Percentiles rank a stretch among this genome's conserved stretches.
These are phyloP conservation scores for Hemistola chrysoprasaria DNA, from an alignment of 2,888 invertebrate species.

Conservation along the genomic window DNA sequence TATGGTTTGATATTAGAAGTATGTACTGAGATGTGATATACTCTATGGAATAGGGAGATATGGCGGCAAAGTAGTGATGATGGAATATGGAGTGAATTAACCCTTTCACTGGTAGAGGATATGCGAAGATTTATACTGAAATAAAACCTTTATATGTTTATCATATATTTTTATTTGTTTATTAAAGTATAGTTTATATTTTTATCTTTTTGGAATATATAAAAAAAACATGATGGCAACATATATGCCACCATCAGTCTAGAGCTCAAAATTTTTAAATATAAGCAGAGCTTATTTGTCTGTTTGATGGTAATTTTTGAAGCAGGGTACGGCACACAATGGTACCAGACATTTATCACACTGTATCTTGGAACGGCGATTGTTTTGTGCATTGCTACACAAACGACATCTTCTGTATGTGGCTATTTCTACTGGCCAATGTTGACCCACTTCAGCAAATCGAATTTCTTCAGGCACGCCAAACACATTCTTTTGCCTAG, in stretches of 20 bases:
- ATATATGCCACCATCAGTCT: slow-evolving; percentile 16
- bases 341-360: slow-evolving; percentile 14
- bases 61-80: too few relatives aligned
- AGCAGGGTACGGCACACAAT: slow-evolving; percentile 14
- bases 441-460: slow-evolving; percentile 12
- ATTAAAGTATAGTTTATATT: slow-evolving; percentile 2
- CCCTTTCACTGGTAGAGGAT: slow-evolving; percentile 1
- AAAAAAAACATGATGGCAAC: slow-evolving; percentile 16
- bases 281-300: slow-evolving; percentile 5
- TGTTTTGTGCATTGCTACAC: slow-evolving; percentile 15
- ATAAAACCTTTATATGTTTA: slow-evolving; percentile 2
- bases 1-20: too few relatives aligned
- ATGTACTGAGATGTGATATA: too few relatives aligned
- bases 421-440: slow-evolving; percentile 9
- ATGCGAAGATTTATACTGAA: neutral
- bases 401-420: slow-evolving; percentile 13
- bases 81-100: too few relatives aligned
- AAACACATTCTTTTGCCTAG: slow-evolving; percentile 10
- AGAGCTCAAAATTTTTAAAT: slow-evolving; percentile 6
- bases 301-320: slow-evolving; percentile 15
- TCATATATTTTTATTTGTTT: too few relatives aligned
- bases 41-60: too few relatives aligned
- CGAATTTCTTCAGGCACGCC: slow-evolving; percentile 16
- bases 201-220: neutral
- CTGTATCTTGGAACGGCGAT: slow-evolving; percentile 16